Conservation (phyloP, 2,797 vertebrate genomes). For the Babyrousa celebensis region DNA sequence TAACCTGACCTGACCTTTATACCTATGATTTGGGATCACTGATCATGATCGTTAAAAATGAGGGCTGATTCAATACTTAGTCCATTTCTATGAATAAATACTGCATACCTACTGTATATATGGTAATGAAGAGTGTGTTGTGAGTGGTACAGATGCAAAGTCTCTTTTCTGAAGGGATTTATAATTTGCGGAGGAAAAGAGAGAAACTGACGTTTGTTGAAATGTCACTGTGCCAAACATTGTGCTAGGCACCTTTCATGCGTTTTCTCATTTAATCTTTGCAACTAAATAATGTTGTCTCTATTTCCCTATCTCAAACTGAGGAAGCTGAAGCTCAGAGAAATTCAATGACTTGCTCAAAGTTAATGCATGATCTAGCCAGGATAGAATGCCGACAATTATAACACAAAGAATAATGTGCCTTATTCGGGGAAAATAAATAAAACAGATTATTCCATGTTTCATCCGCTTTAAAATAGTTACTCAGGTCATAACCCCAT, state of each 20-base stretch:
- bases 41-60: background rate
- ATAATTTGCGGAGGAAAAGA: background rate
- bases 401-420: background rate
- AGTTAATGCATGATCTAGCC: background rate
- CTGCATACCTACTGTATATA: background rate
- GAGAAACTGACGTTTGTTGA: background rate
- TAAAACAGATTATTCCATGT: background rate
- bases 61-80: background rate
- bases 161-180: background rate
- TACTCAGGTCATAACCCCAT: background rate
- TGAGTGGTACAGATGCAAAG: background rate
- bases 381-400: background rate
- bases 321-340: background rate
- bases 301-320: background rate
- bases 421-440: background rate
- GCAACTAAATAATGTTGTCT: background rate
- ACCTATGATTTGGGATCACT: background rate
- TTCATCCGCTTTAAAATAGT: background rate
- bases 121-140: background rate
- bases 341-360: background rate
- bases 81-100: background rate
- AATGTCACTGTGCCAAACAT: background rate
- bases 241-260: background rate
- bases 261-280: background rate
- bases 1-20: constrained; percentile 8